Conservation (phyloP, 2,113 vertebrate genomes). For the Gymnobelideus leadbeateri region DNA sequence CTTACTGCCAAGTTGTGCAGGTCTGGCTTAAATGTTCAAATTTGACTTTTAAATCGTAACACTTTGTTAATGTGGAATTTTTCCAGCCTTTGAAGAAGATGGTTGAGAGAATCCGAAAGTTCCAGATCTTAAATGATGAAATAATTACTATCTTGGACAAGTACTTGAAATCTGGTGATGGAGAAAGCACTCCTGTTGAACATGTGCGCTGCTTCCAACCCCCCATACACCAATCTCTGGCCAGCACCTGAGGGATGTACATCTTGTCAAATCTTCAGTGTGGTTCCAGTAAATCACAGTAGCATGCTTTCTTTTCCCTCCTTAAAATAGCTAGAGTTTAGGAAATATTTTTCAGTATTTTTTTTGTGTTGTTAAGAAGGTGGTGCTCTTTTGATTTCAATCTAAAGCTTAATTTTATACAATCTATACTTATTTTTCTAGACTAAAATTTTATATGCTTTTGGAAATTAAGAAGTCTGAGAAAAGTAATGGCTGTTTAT, state of each 20-base stretch:
- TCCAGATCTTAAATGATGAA: constrained; percentile 97
- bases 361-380: constrained; percentile 63
- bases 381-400: constrained; percentile 67
- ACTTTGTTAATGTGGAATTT: constrained; percentile 22
- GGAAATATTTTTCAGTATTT: constrained; percentile 73
- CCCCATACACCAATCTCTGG: constrained; percentile 97
- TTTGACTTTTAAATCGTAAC: not conserved
- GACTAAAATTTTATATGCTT: constrained; percentile 84
- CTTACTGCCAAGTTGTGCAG: too few relatives aligned
- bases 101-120: constrained; percentile 98
- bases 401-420: constrained; percentile 84
- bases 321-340: constrained; percentile 43
- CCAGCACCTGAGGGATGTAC: constrained; percentile 89
- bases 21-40: not conserved
- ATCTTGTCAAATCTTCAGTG: not conserved
- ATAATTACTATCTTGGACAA: constrained; percentile 96
- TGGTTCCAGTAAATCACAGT: not conserved
- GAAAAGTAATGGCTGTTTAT: not conserved
- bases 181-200: constrained; percentile 96
- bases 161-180: constrained; percentile 96
- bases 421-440: constrained; percentile 86
- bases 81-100: constrained; percentile 97
- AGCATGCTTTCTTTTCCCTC: constrained; percentile 43
- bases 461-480: constrained; percentile 77
- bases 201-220: constrained; percentile 99